Conservation (phyloP, 2,797 vertebrate genomes). For the Eulemur coronatus region DNA sequence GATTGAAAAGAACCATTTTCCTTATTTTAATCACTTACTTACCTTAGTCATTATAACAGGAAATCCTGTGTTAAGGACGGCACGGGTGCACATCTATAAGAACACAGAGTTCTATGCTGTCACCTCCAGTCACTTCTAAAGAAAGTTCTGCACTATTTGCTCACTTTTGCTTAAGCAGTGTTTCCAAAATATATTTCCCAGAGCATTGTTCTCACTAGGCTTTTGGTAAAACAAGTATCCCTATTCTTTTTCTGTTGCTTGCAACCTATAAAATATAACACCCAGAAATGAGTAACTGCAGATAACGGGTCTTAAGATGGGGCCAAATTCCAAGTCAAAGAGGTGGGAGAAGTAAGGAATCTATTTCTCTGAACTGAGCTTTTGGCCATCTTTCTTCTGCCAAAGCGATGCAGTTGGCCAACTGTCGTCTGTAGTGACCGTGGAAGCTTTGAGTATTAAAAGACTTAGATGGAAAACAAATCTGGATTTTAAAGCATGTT, state of each 20-base stretch:
- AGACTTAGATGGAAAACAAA: neutral
- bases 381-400: too few relatives aligned
- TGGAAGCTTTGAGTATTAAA: neutral
- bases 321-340: neutral
- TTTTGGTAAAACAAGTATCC: neutral
- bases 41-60: neutral
- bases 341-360: too few relatives aligned
- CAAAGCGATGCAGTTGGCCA: neutral
- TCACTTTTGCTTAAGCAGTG: neutral
- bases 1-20: neutral
- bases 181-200: neutral
- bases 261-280: neutral
- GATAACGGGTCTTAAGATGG: neutral
- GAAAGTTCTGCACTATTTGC: neutral
- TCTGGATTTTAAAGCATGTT: neutral
- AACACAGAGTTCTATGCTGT: rapidly evolving
- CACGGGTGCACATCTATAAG: rapidly evolving
- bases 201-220: neutral
- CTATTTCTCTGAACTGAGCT: neutral
- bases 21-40: neutral
- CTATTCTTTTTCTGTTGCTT: neutral
- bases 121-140: neutral
- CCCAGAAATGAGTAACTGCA: neutral
- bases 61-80: neutral
- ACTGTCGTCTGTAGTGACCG: neutral